These are phyloP conservation scores for Drosophila bocqueti DNA, from an alignment of 1,140 invertebrate genomes.

Conservation along the genomic window DNA sequence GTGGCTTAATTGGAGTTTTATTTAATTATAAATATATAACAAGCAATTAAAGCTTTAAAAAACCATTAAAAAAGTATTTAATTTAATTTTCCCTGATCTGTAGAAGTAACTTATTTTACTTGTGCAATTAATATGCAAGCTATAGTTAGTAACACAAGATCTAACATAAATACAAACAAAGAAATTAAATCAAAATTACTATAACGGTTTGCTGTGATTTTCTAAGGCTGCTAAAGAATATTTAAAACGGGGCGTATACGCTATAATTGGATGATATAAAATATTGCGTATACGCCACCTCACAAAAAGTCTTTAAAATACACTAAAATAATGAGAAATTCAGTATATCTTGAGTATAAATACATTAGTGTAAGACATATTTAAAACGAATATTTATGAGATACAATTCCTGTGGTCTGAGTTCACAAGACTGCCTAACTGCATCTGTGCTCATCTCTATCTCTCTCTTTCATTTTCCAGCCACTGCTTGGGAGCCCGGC, in stretches of 20 bases:
- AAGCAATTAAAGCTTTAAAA: background rate
- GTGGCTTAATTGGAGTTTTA: background rate
- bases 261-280: background rate
- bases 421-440: background rate
- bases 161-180: too few relatives aligned
- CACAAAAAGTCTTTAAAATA: background rate
- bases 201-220: too few relatives aligned
- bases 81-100: background rate
- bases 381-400: background rate
- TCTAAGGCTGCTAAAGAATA: background rate
- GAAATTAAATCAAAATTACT: too few relatives aligned
- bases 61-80: background rate
- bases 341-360: background rate
- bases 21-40: background rate
- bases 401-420: background rate
- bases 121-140: too few relatives aligned
- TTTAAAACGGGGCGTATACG: background rate
- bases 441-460: slow-evolving; percentile 21
- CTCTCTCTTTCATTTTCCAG: background rate
- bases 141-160: background rate
- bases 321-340: background rate
- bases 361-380: background rate
- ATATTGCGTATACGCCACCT: slow-evolving; percentile 1
- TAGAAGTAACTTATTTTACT: too few relatives aligned
- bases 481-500: slow-evolving; percentile 29